These are phyloP conservation scores for Apogon talboti DNA, from an alignment of 2,797 vertebrate species.

Conservation along the genomic window DNA sequence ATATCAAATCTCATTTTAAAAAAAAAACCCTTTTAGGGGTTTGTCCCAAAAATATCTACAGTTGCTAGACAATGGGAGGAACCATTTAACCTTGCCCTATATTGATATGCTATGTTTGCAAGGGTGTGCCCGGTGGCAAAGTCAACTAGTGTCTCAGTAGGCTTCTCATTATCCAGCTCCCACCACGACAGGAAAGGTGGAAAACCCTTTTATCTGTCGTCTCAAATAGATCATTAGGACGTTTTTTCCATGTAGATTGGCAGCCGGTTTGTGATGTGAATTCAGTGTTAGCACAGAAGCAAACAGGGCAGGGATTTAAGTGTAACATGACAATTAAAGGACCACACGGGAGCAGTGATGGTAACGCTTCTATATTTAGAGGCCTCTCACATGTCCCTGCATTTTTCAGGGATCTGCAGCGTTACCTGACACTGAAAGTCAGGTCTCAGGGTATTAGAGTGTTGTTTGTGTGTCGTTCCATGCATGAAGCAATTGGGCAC, in stretches of 20 bases:
- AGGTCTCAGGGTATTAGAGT: constrained; percentile 66
- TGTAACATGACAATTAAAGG: constrained; percentile 73
- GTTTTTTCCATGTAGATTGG: constrained; percentile 49
- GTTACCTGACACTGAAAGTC: constrained; percentile 79
- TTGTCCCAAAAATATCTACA: constrained; percentile 72
- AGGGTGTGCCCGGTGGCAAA: constrained; percentile 80
- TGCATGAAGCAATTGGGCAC: constrained; percentile 16
- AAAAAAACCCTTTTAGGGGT: constrained; percentile 48
- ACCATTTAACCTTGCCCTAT: constrained; percentile 81
- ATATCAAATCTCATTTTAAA: constrained; percentile 40
- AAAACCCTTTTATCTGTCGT: constrained; percentile 68
- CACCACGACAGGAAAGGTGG: constrained; percentile 70
- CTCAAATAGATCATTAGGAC: constrained; percentile 56
- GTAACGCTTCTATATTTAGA: constrained; percentile 82
- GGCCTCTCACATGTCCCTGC: constrained; percentile 80
- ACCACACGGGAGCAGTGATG: constrained; percentile 66
- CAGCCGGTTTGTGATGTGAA: constrained; percentile 47
- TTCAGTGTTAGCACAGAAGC: constrained; percentile 21
- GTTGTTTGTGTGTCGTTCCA: constrained; percentile 32
- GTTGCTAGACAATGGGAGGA: constrained; percentile 66
- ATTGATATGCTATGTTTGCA: constrained; percentile 70
- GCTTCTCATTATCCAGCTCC: constrained; percentile 75
- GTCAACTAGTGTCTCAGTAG: constrained; percentile 75
- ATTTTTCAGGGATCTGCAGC: constrained; percentile 78
- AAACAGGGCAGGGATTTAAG: constrained; percentile 56